phyloP scores from a whole-genome alignment of 1,140 invertebrate genomes.

The Heliconius melpomene region DNA sequence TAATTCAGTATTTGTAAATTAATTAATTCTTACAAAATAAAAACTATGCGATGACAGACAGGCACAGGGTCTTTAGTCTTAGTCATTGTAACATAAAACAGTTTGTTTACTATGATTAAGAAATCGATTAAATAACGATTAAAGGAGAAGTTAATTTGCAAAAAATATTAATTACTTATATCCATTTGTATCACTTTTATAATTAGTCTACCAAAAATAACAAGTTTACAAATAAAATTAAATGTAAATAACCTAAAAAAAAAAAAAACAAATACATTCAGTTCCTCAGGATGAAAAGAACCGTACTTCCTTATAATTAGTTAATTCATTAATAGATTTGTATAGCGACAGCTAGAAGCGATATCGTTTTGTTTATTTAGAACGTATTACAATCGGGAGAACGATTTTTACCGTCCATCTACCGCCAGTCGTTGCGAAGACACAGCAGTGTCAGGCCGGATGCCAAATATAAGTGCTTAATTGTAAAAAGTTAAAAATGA shows the following conservation, averaged over 20 bases:
- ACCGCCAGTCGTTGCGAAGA: slow-evolving; percentile 50
- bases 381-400: slow-evolving; percentile 35
- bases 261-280: neutral
- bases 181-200: neutral
- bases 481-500: slow-evolving; percentile 53
- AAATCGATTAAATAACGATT: neutral
- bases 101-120: neutral
- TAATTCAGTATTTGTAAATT: too few species aligned
- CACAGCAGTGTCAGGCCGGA: slow-evolving; percentile 52
- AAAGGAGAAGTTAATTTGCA: neutral
- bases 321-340: neutral
- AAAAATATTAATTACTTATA: neutral
- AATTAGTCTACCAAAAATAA: neutral
- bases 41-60: too few species aligned
- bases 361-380: neutral
- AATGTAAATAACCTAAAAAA: neutral
- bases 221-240: neutral
- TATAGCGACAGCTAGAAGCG: neutral
- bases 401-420: slow-evolving; percentile 42
- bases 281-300: neutral
- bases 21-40: too few species aligned
- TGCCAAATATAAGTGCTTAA: neutral
- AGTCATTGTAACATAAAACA: neutral
- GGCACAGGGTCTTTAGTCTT: neutral
- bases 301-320: slow-evolving; percentile 2